Percentiles rank a stretch among this genome's conserved stretches.
Conservation (phyloP, 2,113 vertebrate genomes). For the Trachemys scripta region DNA sequence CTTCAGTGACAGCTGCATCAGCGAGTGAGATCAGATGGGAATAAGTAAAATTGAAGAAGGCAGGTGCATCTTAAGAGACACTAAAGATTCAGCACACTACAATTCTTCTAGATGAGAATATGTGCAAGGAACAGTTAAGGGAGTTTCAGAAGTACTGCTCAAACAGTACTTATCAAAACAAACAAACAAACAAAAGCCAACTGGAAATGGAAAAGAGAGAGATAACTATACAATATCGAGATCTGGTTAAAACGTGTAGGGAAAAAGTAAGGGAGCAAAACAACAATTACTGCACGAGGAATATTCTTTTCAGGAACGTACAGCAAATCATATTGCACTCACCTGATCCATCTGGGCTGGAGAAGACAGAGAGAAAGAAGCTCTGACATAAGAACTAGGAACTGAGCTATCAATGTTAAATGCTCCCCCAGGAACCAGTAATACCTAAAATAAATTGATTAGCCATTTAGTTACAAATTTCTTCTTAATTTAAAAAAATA, state of each 20-base stretch:
- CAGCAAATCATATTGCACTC: not conserved
- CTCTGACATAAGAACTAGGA: constrained; percentile 85
- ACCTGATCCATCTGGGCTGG: constrained; percentile 89
- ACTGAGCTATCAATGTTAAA: constrained; percentile 84
- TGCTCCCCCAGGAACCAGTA: constrained; percentile 89
- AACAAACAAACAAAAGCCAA: not conserved
- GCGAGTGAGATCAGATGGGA: not conserved
- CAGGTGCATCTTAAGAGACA: not conserved
- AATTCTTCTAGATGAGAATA: not conserved
- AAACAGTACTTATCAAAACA: not conserved
- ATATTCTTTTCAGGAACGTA: not conserved
- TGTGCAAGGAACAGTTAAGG: not conserved
- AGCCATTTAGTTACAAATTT: not conserved
- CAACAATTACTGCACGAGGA: not conserved
- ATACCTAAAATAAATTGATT: constrained; percentile 80
- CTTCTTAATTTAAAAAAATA: not conserved
- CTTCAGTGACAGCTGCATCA: not conserved
- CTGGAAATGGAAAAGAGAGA: not conserved
- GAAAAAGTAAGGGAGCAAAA: not conserved
- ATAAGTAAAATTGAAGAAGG: not conserved
- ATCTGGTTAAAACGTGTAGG: not conserved
- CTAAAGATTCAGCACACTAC: not conserved
- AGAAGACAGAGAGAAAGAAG: constrained; percentile 86
- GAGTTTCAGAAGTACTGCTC: not conserved
- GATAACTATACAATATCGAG: not conserved